Conservation (phyloP, 2,888 invertebrate genomes). For the Resseliella maxima region DNA sequence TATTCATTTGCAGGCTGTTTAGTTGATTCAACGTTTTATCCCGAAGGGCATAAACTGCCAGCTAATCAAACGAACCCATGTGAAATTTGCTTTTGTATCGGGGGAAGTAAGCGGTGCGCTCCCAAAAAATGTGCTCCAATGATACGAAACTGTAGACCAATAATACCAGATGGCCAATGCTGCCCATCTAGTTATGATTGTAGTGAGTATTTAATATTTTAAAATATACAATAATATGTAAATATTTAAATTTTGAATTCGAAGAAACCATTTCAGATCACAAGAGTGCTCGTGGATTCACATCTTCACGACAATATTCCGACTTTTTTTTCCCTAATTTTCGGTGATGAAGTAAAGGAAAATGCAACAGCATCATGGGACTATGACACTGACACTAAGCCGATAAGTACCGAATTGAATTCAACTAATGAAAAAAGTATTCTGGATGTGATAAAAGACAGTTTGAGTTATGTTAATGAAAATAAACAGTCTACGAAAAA, state of each 20-base stretch:
- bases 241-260: neutral
- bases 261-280: neutral
- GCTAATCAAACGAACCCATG: slow-evolving; percentile 70
- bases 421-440: slow-evolving; percentile 63
- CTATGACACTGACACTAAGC: neutral
- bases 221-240: neutral
- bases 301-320: slow-evolving; percentile 63
- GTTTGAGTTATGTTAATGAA: slow-evolving; percentile 65
- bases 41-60: slow-evolving; percentile 76
- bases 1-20: slow-evolving; percentile 78
- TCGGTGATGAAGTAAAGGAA: slow-evolving; percentile 63
- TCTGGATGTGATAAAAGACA: slow-evolving; percentile 65
- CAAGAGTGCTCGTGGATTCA: neutral
- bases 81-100: slow-evolving; percentile 84
- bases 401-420: slow-evolving; percentile 58
- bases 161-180: slow-evolving; percentile 81
- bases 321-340: slow-evolving; percentile 65
- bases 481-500: slow-evolving; percentile 59
- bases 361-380: slow-evolving; percentile 41
- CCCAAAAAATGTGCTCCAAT: slow-evolving; percentile 81
- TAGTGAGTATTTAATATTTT: slow-evolving; percentile 69
- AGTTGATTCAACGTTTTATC: slow-evolving; percentile 72
- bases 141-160: slow-evolving; percentile 79
- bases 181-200: slow-evolving; percentile 88
- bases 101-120: slow-evolving; percentile 79